Evolutionary conservation across 2,888 invertebrate species (phyloP).

Genomic region (Campoplex nolae): DNA sequence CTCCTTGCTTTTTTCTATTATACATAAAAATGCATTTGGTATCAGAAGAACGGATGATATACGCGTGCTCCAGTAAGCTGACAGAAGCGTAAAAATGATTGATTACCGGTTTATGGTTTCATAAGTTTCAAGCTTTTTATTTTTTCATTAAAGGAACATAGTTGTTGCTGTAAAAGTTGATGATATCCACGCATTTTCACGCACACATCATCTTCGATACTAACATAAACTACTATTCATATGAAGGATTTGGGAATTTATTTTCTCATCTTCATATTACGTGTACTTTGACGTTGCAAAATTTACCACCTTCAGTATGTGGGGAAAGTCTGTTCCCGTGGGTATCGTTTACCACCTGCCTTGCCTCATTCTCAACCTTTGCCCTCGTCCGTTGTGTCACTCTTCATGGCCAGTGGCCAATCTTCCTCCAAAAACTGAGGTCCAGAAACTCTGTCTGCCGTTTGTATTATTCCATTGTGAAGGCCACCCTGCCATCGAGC

Average conservation of each 20-base stretch:
- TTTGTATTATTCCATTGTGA: slow-evolving; percentile 65
- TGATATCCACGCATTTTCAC: too few relatives aligned
- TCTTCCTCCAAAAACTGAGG: slow-evolving; percentile 47
- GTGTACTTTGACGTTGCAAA: slow-evolving; percentile 12
- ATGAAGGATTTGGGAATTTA: background rate
- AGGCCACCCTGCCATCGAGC: slow-evolving; percentile 41
- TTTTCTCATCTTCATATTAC: background rate
- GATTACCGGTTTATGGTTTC: background rate
- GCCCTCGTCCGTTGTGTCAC: slow-evolving; percentile 25
- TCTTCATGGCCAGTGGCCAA: slow-evolving; percentile 23
- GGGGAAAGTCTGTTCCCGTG: background rate
- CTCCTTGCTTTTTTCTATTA: background rate
- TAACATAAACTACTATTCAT: background rate
- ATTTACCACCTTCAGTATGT: slow-evolving; percentile 12
- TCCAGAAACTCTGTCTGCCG: slow-evolving; percentile 31
- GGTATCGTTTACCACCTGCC: slow-evolving; percentile 53
- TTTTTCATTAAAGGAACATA: background rate
- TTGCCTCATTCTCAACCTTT: slow-evolving; percentile 23
- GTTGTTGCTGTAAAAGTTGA: too few relatives aligned
- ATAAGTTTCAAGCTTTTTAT: background rate
- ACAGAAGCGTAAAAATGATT: background rate
- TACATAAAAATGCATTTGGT: background rate
- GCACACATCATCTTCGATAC: too few relatives aligned
- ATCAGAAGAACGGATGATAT: background rate
- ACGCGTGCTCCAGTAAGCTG: background rate